phyloP scores from a whole-genome alignment of 2,113 vertebrate genomes.

The Stegostoma tigrinum region DNA sequence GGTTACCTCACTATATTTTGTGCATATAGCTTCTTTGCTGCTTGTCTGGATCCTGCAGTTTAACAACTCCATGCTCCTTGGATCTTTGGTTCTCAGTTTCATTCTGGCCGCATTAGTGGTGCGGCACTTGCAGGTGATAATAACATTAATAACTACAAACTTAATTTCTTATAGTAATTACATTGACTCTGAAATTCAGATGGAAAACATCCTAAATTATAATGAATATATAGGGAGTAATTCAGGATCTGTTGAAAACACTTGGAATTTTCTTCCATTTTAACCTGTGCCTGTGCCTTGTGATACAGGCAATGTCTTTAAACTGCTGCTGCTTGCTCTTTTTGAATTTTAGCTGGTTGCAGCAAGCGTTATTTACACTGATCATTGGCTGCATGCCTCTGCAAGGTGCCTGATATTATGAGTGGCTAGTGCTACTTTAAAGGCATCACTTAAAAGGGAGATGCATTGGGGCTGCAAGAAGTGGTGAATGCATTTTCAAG shows the following conservation, averaged over 20 bases:
- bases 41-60: conserved; percentile 87
- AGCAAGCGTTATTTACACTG: background rate
- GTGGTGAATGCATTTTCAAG: background rate
- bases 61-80: conserved; percentile 90
- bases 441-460: background rate
- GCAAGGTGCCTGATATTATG: background rate
- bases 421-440: background rate
- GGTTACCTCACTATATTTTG: conserved; percentile 72
- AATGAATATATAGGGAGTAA: background rate
- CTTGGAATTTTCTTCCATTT: background rate
- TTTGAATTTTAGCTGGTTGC: background rate
- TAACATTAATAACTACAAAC: background rate
- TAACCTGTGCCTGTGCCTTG: background rate
- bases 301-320: background rate
- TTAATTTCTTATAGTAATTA: background rate
- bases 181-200: background rate
- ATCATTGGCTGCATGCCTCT: background rate
- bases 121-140: conserved; percentile 74
- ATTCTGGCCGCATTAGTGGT: conserved; percentile 72
- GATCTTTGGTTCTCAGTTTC: conserved; percentile 86
- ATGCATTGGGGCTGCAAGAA: background rate
- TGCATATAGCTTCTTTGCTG: conserved; percentile 73
- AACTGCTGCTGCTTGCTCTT: background rate
- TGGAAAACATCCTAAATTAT: background rate
- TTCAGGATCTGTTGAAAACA: background rate